Evolutionary conservation across 2,888 invertebrate genomes (phyloP).

Genomic region (Drosophila quasianomalipes): DNA sequence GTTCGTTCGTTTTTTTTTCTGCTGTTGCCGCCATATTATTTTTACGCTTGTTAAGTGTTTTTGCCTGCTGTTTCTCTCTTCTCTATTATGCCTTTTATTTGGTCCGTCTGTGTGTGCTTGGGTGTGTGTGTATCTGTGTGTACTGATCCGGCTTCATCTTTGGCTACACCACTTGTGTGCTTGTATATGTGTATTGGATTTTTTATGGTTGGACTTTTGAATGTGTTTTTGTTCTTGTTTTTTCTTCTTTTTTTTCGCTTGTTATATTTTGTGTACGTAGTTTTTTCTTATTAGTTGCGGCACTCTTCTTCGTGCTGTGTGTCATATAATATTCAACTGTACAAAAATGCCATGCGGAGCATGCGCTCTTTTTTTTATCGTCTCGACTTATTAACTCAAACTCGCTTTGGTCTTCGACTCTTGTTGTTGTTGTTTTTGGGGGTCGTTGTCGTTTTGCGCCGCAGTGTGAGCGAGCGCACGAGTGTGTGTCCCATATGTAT

Average conservation of each 20-base stretch:
- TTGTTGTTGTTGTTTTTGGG: constrained; percentile 35
- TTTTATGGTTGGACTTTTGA: constrained; percentile 50
- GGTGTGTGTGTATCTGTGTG: constrained; percentile 28
- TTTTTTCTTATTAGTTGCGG: constrained; percentile 64
- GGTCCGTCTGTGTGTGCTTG: constrained; percentile 24
- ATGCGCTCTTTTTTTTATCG: constrained; percentile 66
- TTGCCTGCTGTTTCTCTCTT: constrained; percentile 58
- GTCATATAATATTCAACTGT: constrained; percentile 61
- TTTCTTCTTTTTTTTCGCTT: not conserved
- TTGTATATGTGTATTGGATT: constrained; percentile 42
- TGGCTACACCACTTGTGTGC: constrained; percentile 16
- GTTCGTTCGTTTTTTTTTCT: constrained; percentile 42
- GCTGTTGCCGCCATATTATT: constrained; percentile 74
- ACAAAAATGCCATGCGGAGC: constrained; percentile 64
- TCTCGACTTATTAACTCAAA: constrained; percentile 57
- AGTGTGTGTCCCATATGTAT: constrained; percentile 43
- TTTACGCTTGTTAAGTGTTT: constrained; percentile 64
- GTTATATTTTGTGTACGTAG: constrained; percentile 28
- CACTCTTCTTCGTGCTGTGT: constrained; percentile 33
- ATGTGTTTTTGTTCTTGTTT: constrained; percentile 25
- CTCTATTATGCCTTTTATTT: constrained; percentile 56
- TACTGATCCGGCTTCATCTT: constrained; percentile 61
- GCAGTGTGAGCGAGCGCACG: constrained; percentile 63
- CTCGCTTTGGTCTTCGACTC: constrained; percentile 40
- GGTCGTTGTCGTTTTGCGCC: constrained; percentile 49